phyloP scores from a whole-genome alignment of 2,888 invertebrate genomes.

The Drosophila lutescens region DNA sequence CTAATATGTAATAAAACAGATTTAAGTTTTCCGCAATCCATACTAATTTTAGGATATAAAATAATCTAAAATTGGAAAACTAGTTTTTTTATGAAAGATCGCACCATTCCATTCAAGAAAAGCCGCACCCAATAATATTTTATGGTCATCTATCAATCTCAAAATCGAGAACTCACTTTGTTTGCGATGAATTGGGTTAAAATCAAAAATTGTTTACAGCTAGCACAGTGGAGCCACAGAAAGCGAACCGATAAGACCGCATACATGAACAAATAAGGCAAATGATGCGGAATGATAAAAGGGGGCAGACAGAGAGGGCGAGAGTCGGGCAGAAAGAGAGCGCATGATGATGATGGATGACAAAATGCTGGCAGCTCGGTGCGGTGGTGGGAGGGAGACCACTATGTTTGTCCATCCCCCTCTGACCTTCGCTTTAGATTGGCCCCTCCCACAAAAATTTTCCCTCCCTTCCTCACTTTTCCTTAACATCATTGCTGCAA shows the following conservation, averaged over 20 bases:
- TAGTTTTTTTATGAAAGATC: neutral
- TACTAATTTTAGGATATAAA: too few relatives aligned
- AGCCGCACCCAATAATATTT: constrained; percentile 59
- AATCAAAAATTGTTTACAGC: constrained; percentile 49
- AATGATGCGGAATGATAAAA: constrained; percentile 30
- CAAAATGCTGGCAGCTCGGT: constrained; percentile 55
- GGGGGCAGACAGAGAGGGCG: constrained; percentile 12
- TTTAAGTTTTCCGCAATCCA: too few relatives aligned
- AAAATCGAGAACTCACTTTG: constrained; percentile 31
- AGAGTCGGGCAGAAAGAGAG: constrained; percentile 3
- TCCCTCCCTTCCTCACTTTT: constrained; percentile 2
- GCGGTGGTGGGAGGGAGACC: constrained; percentile 4
- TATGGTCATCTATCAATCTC: constrained; percentile 70
- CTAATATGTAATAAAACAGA: too few relatives aligned
- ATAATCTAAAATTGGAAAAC: too few relatives aligned
- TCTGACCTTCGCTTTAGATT: constrained; percentile 26
- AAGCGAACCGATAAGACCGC: constrained; percentile 25
- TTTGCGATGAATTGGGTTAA: constrained; percentile 39
- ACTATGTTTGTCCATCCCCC: constrained; percentile 1
- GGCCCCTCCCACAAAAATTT: constrained; percentile 6
- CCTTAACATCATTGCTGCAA: constrained; percentile 34
- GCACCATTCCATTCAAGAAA: neutral
- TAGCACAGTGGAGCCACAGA: constrained; percentile 3
- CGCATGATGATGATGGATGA: constrained; percentile 70
- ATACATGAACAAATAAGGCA: constrained; percentile 33